Conservation (phyloP, 64 coral and sea anemone species). For the Astreopora myriophthalma region DNA sequence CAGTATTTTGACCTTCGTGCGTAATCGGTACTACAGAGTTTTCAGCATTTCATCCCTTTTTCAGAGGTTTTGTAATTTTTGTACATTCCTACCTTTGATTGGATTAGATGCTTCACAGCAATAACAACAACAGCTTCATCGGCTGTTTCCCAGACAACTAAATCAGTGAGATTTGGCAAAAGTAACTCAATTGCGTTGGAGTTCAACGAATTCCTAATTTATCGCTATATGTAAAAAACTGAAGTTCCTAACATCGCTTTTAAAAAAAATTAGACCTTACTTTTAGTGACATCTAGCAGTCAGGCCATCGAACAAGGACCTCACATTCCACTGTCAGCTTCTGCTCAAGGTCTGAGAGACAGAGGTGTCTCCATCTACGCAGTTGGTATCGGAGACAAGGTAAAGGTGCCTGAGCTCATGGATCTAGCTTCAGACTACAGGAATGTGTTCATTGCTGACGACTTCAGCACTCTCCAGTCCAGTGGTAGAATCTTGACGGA, state of each 20-base stretch:
- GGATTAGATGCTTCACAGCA: too few relatives aligned
- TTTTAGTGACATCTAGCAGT: conserved; percentile 19
- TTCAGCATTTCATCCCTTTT: too few relatives aligned
- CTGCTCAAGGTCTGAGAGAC: conserved; percentile 21
- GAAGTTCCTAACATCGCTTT: neutral
- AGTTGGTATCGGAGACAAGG: conserved; percentile 15
- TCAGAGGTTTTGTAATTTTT: too few relatives aligned
- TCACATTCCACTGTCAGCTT: neutral
- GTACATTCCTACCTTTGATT: too few relatives aligned
- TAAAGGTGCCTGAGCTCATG: conserved; percentile 28
- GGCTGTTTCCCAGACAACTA: too few relatives aligned
- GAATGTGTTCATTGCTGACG: conserved; percentile 16
- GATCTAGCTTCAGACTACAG: conserved; percentile 34
- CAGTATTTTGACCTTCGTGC: too few relatives aligned
- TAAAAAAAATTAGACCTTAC: neutral
- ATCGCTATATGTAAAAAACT: too few relatives aligned
- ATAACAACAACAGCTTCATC: too few relatives aligned
- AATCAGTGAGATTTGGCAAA: too few relatives aligned
- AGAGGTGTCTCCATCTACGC: conserved; percentile 23
- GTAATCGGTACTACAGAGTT: too few relatives aligned
- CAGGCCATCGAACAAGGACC: conserved; percentile 34
- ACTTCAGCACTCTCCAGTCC: neutral
- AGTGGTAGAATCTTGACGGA: neutral
- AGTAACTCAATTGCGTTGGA: too few relatives aligned
- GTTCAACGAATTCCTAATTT: too few relatives aligned